Evolutionary conservation across 1,140 invertebrate genomes (phyloP), one percentile per base, ranked within the genome.

Genomic region (Cotesia vestalis): DNA sequence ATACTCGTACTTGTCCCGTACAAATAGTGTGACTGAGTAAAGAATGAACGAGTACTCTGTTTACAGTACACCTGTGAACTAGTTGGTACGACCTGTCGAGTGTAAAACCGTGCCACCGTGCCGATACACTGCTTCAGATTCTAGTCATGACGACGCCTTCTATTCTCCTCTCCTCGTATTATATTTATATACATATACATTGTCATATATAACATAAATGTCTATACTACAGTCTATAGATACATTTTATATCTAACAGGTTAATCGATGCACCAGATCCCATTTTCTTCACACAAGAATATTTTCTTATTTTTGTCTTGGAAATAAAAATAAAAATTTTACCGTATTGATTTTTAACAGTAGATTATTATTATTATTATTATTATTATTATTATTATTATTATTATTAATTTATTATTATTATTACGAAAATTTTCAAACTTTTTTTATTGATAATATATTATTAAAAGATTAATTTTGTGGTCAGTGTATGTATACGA

Each of bases 221-320:
- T 46, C 40, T 46, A 11, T 46, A 9, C 40, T 46, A 9, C 40
- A 46, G 40, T 46, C 11, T 46, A 46, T 9, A 9, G 40, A 27
- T 27, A 27, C 27, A 27, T 27, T 27, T 27, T 46, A 11, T 46
- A 46, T 46, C 40, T 46, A 46, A 46, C 11, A 53, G 46, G 46
- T 53, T 40, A 40, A 67, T 67, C 66, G 51, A 67, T 67, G 66
- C 46, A 34, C 66, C 66, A 67, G 66, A 67, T 67, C 52, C 66
- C 27, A 6, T 67, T 67, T 35, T 27, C 53, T 35, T 62, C 34
- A 38, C 8, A 27, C 35, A 5, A 12, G 40, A 62, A 62, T 27
- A 59, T 27, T 20, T 59, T 59, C 3, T 20, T 67, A 27, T 66
- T 52, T 35, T 12, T 51, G 46, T 8, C 17, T 52, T 52, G 38